A percentile compares a stretch with the other conserved stretches of the same genome.
Conservation (phyloP, 2,113 vertebrate genomes). For the Ailurus styani region DNA sequence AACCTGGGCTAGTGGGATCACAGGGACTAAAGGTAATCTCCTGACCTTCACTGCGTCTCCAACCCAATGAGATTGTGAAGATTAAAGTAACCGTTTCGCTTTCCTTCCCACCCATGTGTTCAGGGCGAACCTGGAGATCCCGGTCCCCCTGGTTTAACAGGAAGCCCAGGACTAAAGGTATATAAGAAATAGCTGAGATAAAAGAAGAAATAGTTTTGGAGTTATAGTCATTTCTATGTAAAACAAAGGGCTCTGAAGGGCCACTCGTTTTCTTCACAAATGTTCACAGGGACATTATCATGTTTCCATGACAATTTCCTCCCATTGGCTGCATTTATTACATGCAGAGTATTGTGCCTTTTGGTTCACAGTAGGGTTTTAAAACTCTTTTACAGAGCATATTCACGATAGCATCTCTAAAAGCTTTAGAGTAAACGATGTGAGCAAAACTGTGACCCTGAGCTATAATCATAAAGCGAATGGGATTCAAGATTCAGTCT, state of each 20-base stretch:
- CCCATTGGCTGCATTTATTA: not conserved
- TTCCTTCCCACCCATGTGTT: not conserved
- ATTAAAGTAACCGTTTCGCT: not conserved
- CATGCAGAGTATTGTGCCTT: not conserved
- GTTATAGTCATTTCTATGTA: not conserved
- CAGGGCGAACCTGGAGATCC: constrained; percentile 86
- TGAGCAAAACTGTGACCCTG: not conserved
- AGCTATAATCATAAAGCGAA: not conserved
- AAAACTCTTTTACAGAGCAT: constrained; percentile 10
- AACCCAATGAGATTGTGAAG: not conserved
- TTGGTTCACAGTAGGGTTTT: constrained; percentile 13
- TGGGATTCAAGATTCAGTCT: not conserved
- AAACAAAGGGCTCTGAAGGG: not conserved
- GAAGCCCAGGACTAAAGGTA: constrained; percentile 90
- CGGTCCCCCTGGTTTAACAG: constrained; percentile 85
- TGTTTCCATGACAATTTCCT: constrained; percentile 39
- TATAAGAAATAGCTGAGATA: not conserved
- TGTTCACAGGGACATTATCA: not conserved
- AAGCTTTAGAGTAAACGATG: constrained; percentile 24
- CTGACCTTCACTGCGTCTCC: not conserved
- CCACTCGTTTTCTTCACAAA: constrained; percentile 20
- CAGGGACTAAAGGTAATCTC: constrained; percentile 88
- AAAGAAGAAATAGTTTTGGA: not conserved
- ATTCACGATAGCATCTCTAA: constrained; percentile 8
- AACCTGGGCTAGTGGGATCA: constrained; percentile 83